Conservation (phyloP, 2,797 vertebrate genomes). For the Anomalospiza imberbis region DNA sequence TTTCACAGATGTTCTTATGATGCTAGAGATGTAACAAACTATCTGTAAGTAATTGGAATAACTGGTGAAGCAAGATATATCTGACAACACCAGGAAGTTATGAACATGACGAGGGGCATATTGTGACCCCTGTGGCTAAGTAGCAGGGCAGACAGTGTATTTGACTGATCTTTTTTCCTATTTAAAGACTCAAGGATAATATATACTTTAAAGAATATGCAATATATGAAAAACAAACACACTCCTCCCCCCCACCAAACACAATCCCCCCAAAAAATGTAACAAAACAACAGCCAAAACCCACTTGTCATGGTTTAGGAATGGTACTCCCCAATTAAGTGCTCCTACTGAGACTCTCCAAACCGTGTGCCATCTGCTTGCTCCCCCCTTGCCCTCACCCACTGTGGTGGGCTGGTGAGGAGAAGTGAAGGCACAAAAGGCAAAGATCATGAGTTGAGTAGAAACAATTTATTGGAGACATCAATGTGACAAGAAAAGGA, state of each 20-base stretch:
- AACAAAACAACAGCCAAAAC: not conserved
- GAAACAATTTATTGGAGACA: not conserved
- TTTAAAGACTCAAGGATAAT: not conserved
- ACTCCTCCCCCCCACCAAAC: accelerated
- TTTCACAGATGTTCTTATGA: slow-evolving; percentile 52
- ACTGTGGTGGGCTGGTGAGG: not conserved
- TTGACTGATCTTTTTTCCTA: not conserved
- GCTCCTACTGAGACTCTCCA: not conserved
- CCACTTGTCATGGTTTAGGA: not conserved
- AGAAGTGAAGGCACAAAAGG: not conserved
- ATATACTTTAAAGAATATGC: not conserved
- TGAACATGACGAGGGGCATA: not conserved
- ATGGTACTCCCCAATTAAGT: not conserved
- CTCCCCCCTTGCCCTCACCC: not conserved
- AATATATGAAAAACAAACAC: not conserved
- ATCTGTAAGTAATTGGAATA: slow-evolving; percentile 51
- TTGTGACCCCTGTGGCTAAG: not conserved
- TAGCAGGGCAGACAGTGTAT: not conserved
- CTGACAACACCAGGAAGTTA: slow-evolving; percentile 18
- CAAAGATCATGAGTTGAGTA: not conserved
- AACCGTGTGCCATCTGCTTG: accelerated
- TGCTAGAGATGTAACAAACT: slow-evolving; percentile 31
- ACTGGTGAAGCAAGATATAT: slow-evolving; percentile 51
- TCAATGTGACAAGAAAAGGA: not conserved
- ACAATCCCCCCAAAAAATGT: accelerated